Evolutionary conservation across 2,113 vertebrate species (phyloP).

Genomic region (Etheostoma spectabile): DNA sequence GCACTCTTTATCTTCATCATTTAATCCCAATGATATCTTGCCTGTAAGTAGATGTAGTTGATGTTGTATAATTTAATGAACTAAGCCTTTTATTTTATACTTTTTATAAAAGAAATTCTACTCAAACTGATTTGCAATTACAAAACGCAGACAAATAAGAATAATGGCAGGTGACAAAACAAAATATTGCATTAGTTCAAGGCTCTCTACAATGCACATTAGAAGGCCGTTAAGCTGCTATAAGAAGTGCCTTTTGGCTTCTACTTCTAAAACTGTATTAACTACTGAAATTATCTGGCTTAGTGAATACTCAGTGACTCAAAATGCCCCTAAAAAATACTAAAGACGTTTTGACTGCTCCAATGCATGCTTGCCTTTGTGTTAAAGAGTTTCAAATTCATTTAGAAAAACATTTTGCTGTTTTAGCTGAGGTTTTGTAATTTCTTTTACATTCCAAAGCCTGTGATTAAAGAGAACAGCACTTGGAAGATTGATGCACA

Average conservation of each 20-base stretch:
- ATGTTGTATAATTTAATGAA: not conserved
- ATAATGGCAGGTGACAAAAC: not conserved
- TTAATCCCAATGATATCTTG: not conserved
- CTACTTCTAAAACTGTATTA: not conserved
- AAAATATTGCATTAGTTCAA: not conserved
- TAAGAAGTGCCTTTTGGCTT: too few relatives aligned
- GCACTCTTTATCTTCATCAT: not conserved
- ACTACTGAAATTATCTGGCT: not conserved
- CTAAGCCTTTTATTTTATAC: not conserved
- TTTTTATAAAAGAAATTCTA: not conserved
- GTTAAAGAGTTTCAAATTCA: not conserved
- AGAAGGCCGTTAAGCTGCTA: not conserved
- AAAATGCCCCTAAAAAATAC: not conserved
- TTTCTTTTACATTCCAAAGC: not conserved
- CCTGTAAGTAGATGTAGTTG: not conserved
- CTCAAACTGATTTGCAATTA: not conserved
- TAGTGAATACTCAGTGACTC: not conserved
- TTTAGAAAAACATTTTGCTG: not conserved
- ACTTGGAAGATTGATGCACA: not conserved
- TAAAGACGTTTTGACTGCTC: too few relatives aligned
- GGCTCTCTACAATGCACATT: not conserved
- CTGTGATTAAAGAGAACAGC: not conserved
- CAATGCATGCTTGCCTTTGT: too few relatives aligned
- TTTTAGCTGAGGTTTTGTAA: not conserved
- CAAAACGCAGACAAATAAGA: not conserved